These are phyloP conservation scores for Pleuronectes platessa DNA, from an alignment of 2,113 vertebrate genomes.

Conservation along the genomic window DNA sequence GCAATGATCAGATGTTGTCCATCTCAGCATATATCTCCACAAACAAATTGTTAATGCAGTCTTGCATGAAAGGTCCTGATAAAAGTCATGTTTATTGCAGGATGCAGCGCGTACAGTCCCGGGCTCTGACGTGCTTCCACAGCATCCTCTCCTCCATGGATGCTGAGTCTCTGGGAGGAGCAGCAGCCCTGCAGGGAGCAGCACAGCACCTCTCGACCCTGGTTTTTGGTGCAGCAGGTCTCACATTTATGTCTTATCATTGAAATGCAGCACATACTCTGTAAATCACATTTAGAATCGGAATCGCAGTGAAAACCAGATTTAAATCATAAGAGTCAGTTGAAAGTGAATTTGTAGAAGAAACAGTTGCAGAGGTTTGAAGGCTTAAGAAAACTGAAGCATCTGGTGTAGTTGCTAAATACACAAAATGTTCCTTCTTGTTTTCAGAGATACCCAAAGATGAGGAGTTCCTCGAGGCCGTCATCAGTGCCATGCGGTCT, in stretches of 20 bases:
- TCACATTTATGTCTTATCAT: conserved; percentile 13
- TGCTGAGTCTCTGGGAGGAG: conserved; percentile 89
- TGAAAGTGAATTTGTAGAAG: not conserved
- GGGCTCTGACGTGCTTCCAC: conserved; percentile 93
- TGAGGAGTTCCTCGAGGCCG: conserved; percentile 93
- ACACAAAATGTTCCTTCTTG: not conserved
- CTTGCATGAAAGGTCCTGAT: not conserved
- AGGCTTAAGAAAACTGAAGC: too few species aligned
- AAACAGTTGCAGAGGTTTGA: not conserved
- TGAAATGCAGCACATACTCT: not conserved
- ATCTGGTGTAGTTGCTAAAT: not conserved
- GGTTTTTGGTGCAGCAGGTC: conserved; percentile 88
- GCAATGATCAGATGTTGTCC: not conserved
- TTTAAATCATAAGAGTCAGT: too few species aligned
- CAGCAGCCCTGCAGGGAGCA: conserved; percentile 87
- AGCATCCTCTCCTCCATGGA: conserved; percentile 92
- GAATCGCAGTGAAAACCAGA: too few species aligned
- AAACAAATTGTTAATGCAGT: not conserved
- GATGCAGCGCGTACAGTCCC: conserved; percentile 89
- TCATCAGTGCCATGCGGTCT: conserved; percentile 92
- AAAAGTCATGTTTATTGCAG: conserved; percentile 71
- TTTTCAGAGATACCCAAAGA: conserved; percentile 88
- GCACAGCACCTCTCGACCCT: conserved; percentile 90
- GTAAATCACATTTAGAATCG: not conserved
- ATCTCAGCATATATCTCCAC: not conserved